A percentile compares a stretch with the other conserved stretches of the same genome.
These are phyloP conservation scores for Dione vanillae DNA, from an alignment of 2,888 invertebrate species.

Conservation along the genomic window DNA sequence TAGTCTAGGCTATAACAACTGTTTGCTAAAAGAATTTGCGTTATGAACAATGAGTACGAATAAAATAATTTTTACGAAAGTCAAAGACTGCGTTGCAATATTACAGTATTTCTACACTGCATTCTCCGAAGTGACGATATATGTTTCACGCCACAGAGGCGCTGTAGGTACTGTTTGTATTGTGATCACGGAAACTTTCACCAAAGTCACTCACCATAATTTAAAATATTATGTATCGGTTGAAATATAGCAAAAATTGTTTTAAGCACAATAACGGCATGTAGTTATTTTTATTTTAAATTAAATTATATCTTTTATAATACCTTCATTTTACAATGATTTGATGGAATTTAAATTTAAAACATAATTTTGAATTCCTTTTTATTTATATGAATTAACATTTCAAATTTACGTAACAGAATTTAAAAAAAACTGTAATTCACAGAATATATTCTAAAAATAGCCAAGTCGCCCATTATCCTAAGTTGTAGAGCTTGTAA, in stretches of 20 bases:
- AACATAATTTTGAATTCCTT: too few relatives aligned
- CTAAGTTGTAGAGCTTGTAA: too few relatives aligned
- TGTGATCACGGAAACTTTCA: constrained; percentile 33
- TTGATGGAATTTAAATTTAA: too few relatives aligned
- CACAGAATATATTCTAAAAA: too few relatives aligned
- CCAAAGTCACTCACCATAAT: constrained; percentile 32
- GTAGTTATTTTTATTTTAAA: too few relatives aligned
- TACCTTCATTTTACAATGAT: too few relatives aligned
- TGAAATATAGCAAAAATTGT: constrained; percentile 10
- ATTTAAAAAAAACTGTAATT: not conserved
- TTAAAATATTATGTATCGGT: constrained; percentile 31
- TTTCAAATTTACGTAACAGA: not conserved
- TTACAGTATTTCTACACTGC: constrained; percentile 6
- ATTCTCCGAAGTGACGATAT: constrained; percentile 26
- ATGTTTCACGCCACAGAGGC: constrained; percentile 18
- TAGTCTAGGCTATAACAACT: too few relatives aligned
- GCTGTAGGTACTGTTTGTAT: constrained; percentile 19
- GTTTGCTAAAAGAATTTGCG: too few relatives aligned
- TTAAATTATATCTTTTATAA: too few relatives aligned
- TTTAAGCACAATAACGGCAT: not conserved
- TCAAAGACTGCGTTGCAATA: constrained; percentile 17
- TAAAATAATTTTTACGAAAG: not conserved
- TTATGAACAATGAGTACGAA: too few relatives aligned
- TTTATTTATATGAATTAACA: too few relatives aligned
- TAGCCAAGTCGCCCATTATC: too few relatives aligned